Evolutionary conservation across 1,140 invertebrate species (phyloP).

Genomic region (Lasioglossum albipes): DNA sequence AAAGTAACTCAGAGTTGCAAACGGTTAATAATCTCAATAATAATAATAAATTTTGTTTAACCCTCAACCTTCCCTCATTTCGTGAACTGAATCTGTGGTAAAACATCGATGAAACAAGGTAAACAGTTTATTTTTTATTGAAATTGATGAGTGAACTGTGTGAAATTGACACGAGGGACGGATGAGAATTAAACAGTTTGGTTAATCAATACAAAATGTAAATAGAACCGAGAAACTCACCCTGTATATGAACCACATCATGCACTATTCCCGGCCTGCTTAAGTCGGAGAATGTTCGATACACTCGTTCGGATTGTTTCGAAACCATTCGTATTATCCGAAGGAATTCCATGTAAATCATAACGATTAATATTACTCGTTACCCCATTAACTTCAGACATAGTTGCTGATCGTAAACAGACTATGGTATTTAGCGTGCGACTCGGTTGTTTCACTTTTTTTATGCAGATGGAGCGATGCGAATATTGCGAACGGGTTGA

Average conservation of each 20-base stretch:
- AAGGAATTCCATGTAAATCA: slow-evolving; percentile 30
- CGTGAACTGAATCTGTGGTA: too few relatives aligned
- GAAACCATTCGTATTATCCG: slow-evolving; percentile 20
- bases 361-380: slow-evolving; percentile 24
- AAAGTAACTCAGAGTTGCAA: too few relatives aligned
- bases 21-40: too few relatives aligned
- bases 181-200: neutral
- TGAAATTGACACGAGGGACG: too few relatives aligned
- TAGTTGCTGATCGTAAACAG: slow-evolving; percentile 8
- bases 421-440: slow-evolving; percentile 2
- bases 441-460: neutral
- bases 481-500: too few relatives aligned
- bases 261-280: slow-evolving; percentile 13
- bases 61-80: too few relatives aligned
- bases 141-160: too few relatives aligned
- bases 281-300: slow-evolving; percentile 16
- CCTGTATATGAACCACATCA: neutral
- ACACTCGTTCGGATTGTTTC: slow-evolving; percentile 15
- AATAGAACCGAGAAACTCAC: neutral
- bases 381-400: slow-evolving; percentile 1
- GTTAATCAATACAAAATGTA: neutral
- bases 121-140: too few relatives aligned
- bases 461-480: neutral
- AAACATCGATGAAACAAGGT: too few relatives aligned
- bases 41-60: too few relatives aligned